Conservation (phyloP, 2,888 invertebrate species). For the Lochmaea capreae region DNA sequence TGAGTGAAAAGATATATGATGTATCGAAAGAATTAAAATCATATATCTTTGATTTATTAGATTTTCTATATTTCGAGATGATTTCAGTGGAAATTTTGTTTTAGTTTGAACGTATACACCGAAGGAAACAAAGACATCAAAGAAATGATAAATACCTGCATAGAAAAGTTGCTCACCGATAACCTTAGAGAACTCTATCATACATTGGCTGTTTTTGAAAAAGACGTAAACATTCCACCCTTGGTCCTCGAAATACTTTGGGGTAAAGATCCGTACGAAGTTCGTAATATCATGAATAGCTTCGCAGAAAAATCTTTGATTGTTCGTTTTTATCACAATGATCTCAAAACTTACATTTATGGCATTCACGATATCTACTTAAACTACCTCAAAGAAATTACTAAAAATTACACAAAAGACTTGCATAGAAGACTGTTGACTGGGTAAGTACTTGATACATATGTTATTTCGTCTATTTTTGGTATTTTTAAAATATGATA, state of each 20-base stretch:
- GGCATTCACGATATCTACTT: slow-evolving; percentile 78
- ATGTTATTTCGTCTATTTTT: too few relatives aligned
- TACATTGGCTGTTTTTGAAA: slow-evolving; percentile 74
- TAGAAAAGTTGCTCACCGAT: slow-evolving; percentile 69
- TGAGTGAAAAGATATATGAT: not conserved
- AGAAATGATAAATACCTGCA: slow-evolving; percentile 63
- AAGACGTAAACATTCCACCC: slow-evolving; percentile 72
- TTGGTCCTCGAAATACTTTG: slow-evolving; percentile 67
- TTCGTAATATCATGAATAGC: slow-evolving; percentile 73
- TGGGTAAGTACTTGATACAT: slow-evolving; percentile 52
- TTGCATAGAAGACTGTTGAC: slow-evolving; percentile 72
- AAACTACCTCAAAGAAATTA: slow-evolving; percentile 69
- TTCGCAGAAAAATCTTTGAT: slow-evolving; percentile 76
- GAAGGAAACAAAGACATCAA: slow-evolving; percentile 30
- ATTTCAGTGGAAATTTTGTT: not conserved
- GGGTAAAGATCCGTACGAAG: slow-evolving; percentile 65
- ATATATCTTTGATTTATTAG: not conserved
- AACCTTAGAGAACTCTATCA: slow-evolving; percentile 68
- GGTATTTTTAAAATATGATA: too few relatives aligned
- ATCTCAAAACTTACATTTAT: slow-evolving; percentile 73
- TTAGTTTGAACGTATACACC: slow-evolving; percentile 46
- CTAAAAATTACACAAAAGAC: slow-evolving; percentile 64
- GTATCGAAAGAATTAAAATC: too few relatives aligned
- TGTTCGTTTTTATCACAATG: slow-evolving; percentile 72
- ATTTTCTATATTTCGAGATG: not conserved